A percentile compares a stretch with the other conserved stretches of the same genome.
phyloP scores from a whole-genome alignment of 1,140 invertebrate genomes.

The Drosophila carrolli region DNA sequence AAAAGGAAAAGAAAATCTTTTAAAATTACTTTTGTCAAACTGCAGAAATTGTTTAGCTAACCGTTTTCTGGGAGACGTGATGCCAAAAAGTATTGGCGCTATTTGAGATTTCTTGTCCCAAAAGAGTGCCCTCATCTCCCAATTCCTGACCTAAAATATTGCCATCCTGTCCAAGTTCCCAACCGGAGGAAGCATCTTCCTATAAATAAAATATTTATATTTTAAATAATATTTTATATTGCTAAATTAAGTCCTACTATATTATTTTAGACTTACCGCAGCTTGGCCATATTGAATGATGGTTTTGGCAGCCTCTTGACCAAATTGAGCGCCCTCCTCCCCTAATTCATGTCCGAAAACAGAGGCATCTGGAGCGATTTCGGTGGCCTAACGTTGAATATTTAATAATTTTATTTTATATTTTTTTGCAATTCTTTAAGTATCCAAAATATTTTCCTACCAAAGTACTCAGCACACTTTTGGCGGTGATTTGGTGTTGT shows the following conservation, averaged over 20 bases:
- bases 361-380: conserved; percentile 49
- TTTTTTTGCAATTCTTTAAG: too few relatives aligned
- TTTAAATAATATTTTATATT: neutral
- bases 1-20: neutral
- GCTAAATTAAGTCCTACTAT: too few relatives aligned
- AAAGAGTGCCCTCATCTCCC: conserved; percentile 26
- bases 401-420: neutral
- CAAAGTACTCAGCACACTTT: conserved; percentile 29
- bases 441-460: conserved; percentile 11
- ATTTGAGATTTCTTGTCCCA: conserved; percentile 17
- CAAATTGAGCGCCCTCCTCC: conserved; percentile 24
- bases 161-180: conserved; percentile 35
- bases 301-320: conserved; percentile 8
- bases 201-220: neutral
- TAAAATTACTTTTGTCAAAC: neutral
- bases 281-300: conserved; percentile 14
- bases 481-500: conserved; percentile 32
- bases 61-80: conserved; percentile 27
- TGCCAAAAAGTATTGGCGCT: conserved; percentile 27
- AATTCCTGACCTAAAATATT: conserved; percentile 30
- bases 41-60: neutral
- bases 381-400: conserved; percentile 6
- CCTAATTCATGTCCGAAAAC: conserved; percentile 27
- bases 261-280: conserved; percentile 6
- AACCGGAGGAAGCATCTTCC: neutral